phyloP scores from a whole-genome alignment of 1,140 invertebrate species.

The Drosophila pachea region DNA sequence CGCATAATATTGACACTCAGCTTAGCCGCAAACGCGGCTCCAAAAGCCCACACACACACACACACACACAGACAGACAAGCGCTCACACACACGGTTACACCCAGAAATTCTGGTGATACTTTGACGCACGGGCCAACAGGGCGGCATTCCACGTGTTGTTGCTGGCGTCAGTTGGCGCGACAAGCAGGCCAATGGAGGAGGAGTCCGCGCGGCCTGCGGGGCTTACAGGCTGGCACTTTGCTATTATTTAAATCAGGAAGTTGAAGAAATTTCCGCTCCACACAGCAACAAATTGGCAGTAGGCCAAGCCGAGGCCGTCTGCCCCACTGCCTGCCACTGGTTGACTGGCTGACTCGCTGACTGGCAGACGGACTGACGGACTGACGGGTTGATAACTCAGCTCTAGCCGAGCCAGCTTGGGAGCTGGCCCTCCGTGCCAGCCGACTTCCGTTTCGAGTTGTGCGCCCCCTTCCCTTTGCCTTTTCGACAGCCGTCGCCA shows the following conservation, averaged over 20 bases:
- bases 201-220: conserved; percentile 8
- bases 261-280: conserved; percentile 75
- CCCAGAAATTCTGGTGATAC: conserved; percentile 4
- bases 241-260: conserved; percentile 78
- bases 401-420: conserved; percentile 4
- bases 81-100: not conserved
- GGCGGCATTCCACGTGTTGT: conserved; percentile 1
- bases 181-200: conserved; percentile 41
- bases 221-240: conserved; percentile 48
- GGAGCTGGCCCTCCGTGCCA: not conserved
- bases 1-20: conserved; percentile 66
- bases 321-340: not conserved
- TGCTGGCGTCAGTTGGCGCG: conserved; percentile 68
- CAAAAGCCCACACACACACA: not conserved
- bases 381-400: conserved; percentile 2
- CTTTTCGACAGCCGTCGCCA: conserved; percentile 36
- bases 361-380: conserved; percentile 23
- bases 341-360: conserved; percentile 17
- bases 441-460: conserved; percentile 43
- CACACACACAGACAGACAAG: not conserved
- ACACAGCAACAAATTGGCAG: conserved; percentile 70
- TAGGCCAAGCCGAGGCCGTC: conserved; percentile 12
- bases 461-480: conserved; percentile 28
- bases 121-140: conserved; percentile 29
- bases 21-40: conserved; percentile 54